These are phyloP conservation scores for Silurus aristotelis DNA, from an alignment of 2,797 vertebrate species.

Conservation along the genomic window DNA sequence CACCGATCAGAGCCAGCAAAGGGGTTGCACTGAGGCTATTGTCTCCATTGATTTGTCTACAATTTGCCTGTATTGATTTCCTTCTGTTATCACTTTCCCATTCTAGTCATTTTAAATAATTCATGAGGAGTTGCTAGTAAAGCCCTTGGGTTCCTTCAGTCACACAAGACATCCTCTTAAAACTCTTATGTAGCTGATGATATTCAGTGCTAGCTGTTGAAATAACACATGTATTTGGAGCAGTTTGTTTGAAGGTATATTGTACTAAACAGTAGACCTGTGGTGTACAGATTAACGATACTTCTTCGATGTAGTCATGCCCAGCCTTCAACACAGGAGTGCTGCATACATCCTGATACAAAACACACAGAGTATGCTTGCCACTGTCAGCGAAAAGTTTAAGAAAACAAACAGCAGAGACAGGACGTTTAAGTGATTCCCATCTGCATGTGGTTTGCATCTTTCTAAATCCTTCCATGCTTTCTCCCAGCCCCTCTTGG, in stretches of 20 bases:
- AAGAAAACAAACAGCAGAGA: slow-evolving; percentile 75
- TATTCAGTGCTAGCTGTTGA: slow-evolving; percentile 5
- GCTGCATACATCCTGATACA: slow-evolving; percentile 24
- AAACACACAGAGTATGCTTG: slow-evolving; percentile 24
- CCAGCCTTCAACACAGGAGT: background rate
- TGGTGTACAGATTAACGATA: background rate
- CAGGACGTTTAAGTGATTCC: slow-evolving; percentile 66
- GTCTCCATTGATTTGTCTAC: slow-evolving; percentile 55
- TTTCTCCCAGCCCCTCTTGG: slow-evolving; percentile 52
- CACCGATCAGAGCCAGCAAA: slow-evolving; percentile 56
- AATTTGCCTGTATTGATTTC: slow-evolving; percentile 59
- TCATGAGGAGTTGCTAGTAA: slow-evolving; percentile 49
- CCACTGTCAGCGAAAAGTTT: slow-evolving; percentile 53
- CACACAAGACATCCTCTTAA: slow-evolving; percentile 36
- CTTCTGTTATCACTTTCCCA: slow-evolving; percentile 49
- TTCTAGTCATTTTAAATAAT: slow-evolving; percentile 55
- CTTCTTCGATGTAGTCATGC: background rate
- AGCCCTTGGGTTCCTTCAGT: slow-evolving; percentile 34
- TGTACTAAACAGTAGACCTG: background rate
- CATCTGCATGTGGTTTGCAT: slow-evolving; percentile 73
- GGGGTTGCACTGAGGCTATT: slow-evolving; percentile 53
- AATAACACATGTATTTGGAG: background rate
- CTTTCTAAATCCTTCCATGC: slow-evolving; percentile 69
- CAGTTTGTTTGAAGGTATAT: background rate
- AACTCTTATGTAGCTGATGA: background rate